phyloP scores from a whole-genome alignment of 2,888 invertebrate species.

The Drosophila falleni region DNA sequence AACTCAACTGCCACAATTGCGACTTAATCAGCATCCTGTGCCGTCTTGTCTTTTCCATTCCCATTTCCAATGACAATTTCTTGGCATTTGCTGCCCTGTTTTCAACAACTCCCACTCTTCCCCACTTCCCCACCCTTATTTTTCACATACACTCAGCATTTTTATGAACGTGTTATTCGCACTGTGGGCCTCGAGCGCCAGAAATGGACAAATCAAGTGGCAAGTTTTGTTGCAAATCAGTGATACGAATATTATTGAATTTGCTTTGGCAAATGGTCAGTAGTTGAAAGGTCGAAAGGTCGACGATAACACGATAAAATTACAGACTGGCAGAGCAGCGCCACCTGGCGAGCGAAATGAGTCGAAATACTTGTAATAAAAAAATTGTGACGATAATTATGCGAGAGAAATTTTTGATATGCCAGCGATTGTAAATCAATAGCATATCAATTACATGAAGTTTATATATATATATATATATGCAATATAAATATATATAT shows the following conservation, averaged over 20 bases:
- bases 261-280: neutral
- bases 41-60: constrained; percentile 6
- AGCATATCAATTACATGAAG: constrained; percentile 57
- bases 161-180: constrained; percentile 32
- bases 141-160: constrained; percentile 12
- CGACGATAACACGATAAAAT: neutral
- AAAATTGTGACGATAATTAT: constrained; percentile 17
- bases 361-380: neutral
- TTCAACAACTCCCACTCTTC: neutral
- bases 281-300: neutral
- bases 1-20: constrained; percentile 54
- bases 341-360: constrained; percentile 26
- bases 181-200: constrained; percentile 5
- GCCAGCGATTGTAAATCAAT: constrained; percentile 55
- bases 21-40: constrained; percentile 63
- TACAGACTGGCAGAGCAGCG: neutral
- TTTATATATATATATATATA: constrained; percentile 5
- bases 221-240: constrained; percentile 41
- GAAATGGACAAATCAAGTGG: constrained; percentile 41
- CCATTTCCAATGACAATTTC: constrained; percentile 10
- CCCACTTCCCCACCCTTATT: neutral
- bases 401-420: constrained; percentile 10
- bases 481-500: too few relatives aligned
- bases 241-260: constrained; percentile 19
- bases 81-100: neutral